phyloP scores from a whole-genome alignment of 2,888 invertebrate genomes.

The Drosophila paramelanica region DNA sequence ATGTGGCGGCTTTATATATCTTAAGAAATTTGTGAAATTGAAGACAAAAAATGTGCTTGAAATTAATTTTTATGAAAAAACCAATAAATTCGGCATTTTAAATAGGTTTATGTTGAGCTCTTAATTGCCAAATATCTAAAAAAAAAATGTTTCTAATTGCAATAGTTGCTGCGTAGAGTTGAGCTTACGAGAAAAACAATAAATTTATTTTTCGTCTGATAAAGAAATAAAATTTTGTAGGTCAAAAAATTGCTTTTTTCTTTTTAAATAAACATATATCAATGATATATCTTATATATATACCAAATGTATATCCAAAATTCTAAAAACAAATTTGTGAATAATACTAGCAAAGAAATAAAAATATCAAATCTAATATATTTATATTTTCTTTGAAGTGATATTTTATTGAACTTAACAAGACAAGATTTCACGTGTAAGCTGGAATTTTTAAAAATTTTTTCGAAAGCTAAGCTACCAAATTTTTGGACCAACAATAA shows the following conservation, averaged over 20 bases:
- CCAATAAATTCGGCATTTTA: constrained; percentile 17
- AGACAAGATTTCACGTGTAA: no score
- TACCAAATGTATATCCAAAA: no score
- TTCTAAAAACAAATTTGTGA: no score
- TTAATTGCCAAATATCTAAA: constrained; percentile 19
- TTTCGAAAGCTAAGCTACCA: background rate
- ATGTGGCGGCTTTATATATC: background rate
- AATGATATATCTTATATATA: no score
- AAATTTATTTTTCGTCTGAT: background rate
- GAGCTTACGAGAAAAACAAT: background rate
- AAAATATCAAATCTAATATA: no score
- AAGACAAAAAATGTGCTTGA: background rate
- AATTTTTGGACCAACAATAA: constrained; percentile 1
- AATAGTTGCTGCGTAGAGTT: background rate
- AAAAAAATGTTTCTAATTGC: background rate
- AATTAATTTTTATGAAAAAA: constrained; percentile 13
- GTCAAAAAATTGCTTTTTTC: no score
- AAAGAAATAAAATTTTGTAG: no score
- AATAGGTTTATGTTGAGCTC: constrained; percentile 4
- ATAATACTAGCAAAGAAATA: no score
- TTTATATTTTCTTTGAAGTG: no score
- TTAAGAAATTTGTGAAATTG: constrained; percentile 17
- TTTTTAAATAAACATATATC: no score
- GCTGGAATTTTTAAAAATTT: background rate
- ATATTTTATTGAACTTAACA: no score